These are phyloP conservation scores for Rhynchonycteris naso DNA, from an alignment of 2,797 vertebrate genomes.

Conservation along the genomic window DNA sequence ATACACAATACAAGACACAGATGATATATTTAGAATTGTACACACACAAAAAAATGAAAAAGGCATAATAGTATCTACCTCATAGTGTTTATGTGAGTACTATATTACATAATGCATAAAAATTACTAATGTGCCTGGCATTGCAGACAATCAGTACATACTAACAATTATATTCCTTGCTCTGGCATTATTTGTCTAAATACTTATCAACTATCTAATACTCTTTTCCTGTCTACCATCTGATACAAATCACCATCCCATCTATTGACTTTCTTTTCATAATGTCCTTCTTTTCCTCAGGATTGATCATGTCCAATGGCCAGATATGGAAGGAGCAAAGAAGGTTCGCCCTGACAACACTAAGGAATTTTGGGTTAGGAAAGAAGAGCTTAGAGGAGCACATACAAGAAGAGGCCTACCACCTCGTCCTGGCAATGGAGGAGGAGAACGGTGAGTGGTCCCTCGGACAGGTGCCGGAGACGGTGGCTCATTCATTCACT, in stretches of 20 bases:
- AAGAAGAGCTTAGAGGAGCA: slow-evolving; percentile 86
- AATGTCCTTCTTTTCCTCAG: slow-evolving; percentile 13
- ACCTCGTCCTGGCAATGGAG: slow-evolving; percentile 70
- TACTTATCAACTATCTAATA: background rate
- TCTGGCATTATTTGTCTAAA: background rate
- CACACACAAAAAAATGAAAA: no score
- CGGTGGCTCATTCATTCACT: background rate
- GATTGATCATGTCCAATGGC: slow-evolving; percentile 77
- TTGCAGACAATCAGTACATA: background rate
- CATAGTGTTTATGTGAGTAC: background rate
- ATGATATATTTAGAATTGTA: no score
- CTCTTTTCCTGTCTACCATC: background rate
- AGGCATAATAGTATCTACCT: background rate
- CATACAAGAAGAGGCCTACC: slow-evolving; percentile 83
- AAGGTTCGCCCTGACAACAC: slow-evolving; percentile 83
- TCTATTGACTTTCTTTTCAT: background rate
- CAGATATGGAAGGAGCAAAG: slow-evolving; percentile 87
- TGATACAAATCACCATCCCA: background rate
- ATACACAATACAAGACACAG: no score
- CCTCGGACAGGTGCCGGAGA: background rate
- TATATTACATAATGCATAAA: background rate
- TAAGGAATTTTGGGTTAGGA: slow-evolving; percentile 87
- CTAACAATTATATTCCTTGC: background rate
- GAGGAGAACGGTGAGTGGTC: slow-evolving; percentile 83
- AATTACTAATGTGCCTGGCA: background rate